A percentile compares a stretch with the other conserved stretches of the same genome.
Conservation (phyloP, 2,888 invertebrate species). For the Lampropteryx suffumata region DNA sequence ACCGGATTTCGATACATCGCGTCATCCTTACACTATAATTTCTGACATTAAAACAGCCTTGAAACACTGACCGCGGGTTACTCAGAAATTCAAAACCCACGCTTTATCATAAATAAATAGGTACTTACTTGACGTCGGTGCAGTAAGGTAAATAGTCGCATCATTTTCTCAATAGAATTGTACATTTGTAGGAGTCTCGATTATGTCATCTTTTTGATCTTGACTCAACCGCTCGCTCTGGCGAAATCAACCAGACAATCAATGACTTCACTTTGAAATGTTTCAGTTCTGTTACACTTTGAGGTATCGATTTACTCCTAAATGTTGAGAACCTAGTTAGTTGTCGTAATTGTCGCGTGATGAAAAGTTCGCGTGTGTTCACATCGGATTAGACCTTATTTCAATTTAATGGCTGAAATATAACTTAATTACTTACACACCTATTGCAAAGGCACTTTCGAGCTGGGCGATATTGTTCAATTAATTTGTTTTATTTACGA, state of each 20-base stretch:
- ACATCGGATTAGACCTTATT: conserved; percentile 46
- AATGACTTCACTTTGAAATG: conserved; percentile 50
- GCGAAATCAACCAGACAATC: conserved; percentile 49
- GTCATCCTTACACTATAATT: conserved; percentile 47
- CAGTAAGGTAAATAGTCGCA: conserved; percentile 40
- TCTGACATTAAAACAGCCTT: conserved; percentile 62
- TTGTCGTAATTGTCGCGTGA: conserved; percentile 41
- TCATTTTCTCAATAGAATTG: conserved; percentile 40
- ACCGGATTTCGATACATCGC: conserved; percentile 54
- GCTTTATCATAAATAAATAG: conserved; percentile 29
- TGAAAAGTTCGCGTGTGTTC: conserved; percentile 42
- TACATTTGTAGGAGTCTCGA: conserved; percentile 31
- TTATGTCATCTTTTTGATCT: conserved; percentile 51
- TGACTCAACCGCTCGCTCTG: conserved; percentile 42
- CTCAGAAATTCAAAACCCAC: conserved; percentile 32
- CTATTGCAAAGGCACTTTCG: conserved; percentile 21
- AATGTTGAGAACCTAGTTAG: conserved; percentile 24
- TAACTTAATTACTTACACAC: conserved; percentile 39
- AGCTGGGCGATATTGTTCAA: not conserved
- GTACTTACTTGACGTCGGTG: conserved; percentile 28
- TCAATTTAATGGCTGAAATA: conserved; percentile 43
- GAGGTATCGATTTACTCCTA: conserved; percentile 28
- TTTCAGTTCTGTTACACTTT: conserved; percentile 29
- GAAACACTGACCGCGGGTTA: conserved; percentile 52
- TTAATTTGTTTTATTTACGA: not conserved